These are phyloP conservation scores for Penaeus indicus DNA, from an alignment of 1,140 invertebrate species.

Conservation along the genomic window DNA sequence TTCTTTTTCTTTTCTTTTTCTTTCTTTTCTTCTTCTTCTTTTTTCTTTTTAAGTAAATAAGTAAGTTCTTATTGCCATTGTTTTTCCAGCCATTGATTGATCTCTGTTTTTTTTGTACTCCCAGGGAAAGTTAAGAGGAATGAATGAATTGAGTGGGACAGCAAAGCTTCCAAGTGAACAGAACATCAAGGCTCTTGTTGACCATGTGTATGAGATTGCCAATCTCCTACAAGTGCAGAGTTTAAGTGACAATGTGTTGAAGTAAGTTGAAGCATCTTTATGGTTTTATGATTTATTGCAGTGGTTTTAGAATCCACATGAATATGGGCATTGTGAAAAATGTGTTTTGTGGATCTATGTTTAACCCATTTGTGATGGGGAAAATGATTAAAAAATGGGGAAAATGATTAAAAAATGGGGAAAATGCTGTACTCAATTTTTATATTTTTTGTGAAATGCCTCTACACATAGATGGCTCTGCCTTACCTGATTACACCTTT, in stretches of 20 bases:
- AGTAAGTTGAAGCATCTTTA: slow-evolving; percentile 36
- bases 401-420: too few species aligned
- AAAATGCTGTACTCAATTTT: too few species aligned
- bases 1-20: too few species aligned
- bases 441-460: too few species aligned
- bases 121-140: slow-evolving; percentile 82
- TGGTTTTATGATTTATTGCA: too few species aligned
- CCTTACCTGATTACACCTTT: too few species aligned
- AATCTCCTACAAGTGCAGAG: slow-evolving; percentile 84
- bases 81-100: not conserved
- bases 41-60: not conserved
- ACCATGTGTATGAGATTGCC: slow-evolving; percentile 81
- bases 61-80: not conserved
- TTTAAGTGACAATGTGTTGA: slow-evolving; percentile 72
- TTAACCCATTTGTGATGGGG: too few species aligned
- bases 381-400: too few species aligned
- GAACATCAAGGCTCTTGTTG: slow-evolving; percentile 71
- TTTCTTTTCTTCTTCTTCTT: too few species aligned
- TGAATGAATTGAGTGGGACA: slow-evolving; percentile 84
- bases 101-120: not conserved
- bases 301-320: too few species aligned
- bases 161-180: slow-evolving; percentile 70
- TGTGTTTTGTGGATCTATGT: not conserved
- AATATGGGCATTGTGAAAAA: too few species aligned
- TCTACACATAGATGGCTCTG: too few species aligned